These are phyloP conservation scores for Cygnus buccinator DNA, from an alignment of 2,113 vertebrate genomes.

Conservation along the genomic window DNA sequence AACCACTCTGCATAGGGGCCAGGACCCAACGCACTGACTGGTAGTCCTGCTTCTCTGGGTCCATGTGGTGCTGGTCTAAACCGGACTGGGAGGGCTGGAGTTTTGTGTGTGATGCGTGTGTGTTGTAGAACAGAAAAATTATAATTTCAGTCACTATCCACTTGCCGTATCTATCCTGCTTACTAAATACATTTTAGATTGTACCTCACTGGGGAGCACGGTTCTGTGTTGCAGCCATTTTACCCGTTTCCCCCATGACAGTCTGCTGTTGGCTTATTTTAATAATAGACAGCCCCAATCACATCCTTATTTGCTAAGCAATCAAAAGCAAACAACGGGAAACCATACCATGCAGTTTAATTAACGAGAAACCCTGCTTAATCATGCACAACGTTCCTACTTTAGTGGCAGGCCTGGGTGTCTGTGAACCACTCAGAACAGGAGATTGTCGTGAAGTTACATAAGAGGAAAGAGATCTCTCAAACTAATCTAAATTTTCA, in stretches of 20 bases:
- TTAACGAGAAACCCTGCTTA: neutral
- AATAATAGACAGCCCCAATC: neutral
- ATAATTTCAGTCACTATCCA: too few species aligned
- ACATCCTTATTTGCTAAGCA: neutral
- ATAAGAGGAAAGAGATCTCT: neutral
- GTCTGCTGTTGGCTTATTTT: neutral
- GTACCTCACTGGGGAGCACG: too few species aligned
- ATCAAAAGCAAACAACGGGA: neutral
- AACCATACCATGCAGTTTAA: neutral
- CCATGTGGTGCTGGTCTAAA: neutral
- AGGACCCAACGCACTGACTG: fast-evolving
- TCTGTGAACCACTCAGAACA: neutral
- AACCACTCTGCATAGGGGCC: fast-evolving
- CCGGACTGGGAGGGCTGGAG: too few species aligned
- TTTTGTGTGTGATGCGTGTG: too few species aligned
- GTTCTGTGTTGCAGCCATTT: neutral
- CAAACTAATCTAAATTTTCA: neutral
- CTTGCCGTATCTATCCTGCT: too few species aligned
- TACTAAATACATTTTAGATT: too few species aligned
- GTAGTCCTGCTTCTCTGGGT: neutral
- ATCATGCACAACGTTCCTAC: neutral
- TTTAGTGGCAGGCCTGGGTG: too few species aligned
- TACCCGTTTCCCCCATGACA: neutral
- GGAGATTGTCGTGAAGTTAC: neutral
- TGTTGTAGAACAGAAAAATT: too few species aligned